Evolutionary conservation across 2,113 vertebrate species (phyloP), one percentile per base, ranked within the genome.

Genomic region (Scopus umbretta): DNA sequence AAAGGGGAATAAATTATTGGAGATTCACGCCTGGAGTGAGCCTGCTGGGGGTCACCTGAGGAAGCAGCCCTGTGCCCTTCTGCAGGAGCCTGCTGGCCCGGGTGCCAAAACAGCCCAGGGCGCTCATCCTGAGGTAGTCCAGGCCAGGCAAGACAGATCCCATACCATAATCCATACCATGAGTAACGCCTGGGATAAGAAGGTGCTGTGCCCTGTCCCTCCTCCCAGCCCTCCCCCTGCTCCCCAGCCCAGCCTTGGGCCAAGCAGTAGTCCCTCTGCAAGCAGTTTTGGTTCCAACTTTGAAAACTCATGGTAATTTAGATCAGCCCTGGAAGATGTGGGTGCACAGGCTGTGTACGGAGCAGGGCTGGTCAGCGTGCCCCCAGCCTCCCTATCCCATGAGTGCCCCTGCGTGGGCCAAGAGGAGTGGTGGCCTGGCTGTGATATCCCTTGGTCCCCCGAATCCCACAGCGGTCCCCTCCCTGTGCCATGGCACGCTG

Each of bases 1-100:
- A 96, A 96, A 96, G 90, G 80, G 63, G 80, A 96, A 88, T 79
- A 83, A 86, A 91, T 94, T 81, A 96, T 86, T 80, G 67, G 55
- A 17, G 32, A 91, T 94, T 80, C 70, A 78, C 80, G 43, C 63
- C 29, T 2, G 11, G 22, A 96, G 90, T 76, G 85, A 91, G 74
- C 80, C 95, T 42, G 4, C 70, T 59, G 86, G 80, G 94, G 78
- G 89, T 91, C 92, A 93, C 92, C 76, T 49, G 61, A 67, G 79
- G 62, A 90, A 96, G 72, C 42, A 82, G 75, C n/a, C 29, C 55
- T 47, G 36, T 0, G 3, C 47, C 80, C 70, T 89, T 75, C 83
- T 43, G 45, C 76, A 78, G 50, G 29, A 73, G 6, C 6, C 71
- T 58, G 45, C 26, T 74, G 23, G 29, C 23, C 27, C 20, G 26